Conservation (phyloP, 2,113 vertebrate genomes). For the Trogon melanurus region DNA sequence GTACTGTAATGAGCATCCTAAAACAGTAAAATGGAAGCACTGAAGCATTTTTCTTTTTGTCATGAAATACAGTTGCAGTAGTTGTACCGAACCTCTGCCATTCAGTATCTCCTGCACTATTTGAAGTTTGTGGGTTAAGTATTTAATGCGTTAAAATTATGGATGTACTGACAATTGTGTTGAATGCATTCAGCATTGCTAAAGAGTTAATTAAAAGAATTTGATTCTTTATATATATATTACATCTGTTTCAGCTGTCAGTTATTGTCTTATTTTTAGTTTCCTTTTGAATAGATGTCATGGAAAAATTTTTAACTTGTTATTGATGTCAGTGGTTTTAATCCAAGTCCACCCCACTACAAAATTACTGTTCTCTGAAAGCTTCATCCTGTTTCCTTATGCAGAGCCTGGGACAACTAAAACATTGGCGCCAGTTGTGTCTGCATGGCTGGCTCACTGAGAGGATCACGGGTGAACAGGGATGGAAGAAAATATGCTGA, state of each 20-base stretch:
- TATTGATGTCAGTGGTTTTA: background rate
- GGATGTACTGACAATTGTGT: slow-evolving; percentile 16
- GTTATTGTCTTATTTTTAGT: background rate
- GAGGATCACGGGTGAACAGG: background rate
- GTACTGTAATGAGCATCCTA: background rate
- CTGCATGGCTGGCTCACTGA: background rate
- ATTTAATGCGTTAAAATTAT: slow-evolving; percentile 37
- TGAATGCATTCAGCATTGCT: slow-evolving; percentile 6
- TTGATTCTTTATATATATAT: slow-evolving; percentile 40
- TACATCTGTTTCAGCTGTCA: background rate
- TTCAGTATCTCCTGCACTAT: slow-evolving; percentile 32
- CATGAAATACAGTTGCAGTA: background rate
- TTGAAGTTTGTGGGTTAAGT: slow-evolving; percentile 23
- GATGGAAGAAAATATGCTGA: background rate
- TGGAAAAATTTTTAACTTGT: background rate
- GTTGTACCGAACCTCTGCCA: background rate
- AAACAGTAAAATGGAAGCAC: slow-evolving; percentile 17
- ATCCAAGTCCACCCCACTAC: background rate
- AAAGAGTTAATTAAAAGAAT: slow-evolving; percentile 54
- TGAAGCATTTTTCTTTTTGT: background rate
- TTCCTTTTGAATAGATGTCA: background rate
- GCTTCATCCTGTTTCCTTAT: background rate
- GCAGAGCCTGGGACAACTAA: background rate
- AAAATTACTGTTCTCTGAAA: background rate
- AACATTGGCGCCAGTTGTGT: background rate